These are phyloP conservation scores for Brotula barbata DNA, from an alignment of 2,797 vertebrate genomes.

Conservation along the genomic window DNA sequence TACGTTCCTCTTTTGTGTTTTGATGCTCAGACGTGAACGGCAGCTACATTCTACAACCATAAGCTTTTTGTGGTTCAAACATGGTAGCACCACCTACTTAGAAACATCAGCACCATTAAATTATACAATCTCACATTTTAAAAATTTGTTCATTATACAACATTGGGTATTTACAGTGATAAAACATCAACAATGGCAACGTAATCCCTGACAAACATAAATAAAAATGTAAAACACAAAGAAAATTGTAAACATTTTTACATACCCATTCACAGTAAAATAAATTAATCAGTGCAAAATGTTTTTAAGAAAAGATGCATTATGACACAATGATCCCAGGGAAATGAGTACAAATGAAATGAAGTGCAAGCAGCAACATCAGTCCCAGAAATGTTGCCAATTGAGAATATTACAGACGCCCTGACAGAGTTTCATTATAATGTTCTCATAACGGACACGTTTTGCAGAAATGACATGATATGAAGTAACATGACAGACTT, in stretches of 20 bases:
- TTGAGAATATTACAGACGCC: slow-evolving; percentile 43
- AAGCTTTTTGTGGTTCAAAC: slow-evolving; percentile 64
- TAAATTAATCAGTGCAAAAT: slow-evolving; percentile 68
- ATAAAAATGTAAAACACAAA: slow-evolving; percentile 58
- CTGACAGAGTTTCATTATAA: slow-evolving; percentile 44
- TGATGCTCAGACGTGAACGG: slow-evolving; percentile 63
- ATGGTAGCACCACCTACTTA: slow-evolving; percentile 67
- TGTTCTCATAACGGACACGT: slow-evolving; percentile 16
- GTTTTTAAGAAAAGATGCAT: slow-evolving; percentile 29
- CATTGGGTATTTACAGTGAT: slow-evolving; percentile 74
- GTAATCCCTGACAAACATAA: slow-evolving; percentile 56
- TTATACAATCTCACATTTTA: slow-evolving; percentile 76
- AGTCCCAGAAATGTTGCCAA: slow-evolving; percentile 6
- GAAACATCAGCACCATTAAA: slow-evolving; percentile 79
- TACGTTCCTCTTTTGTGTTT: slow-evolving; percentile 33
- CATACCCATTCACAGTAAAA: slow-evolving; percentile 42
- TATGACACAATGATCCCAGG: slow-evolving; percentile 38
- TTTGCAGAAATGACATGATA: slow-evolving; percentile 23
- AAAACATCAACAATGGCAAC: slow-evolving; percentile 73
- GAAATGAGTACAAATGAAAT: slow-evolving; percentile 34
- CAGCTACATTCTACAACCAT: slow-evolving; percentile 72
- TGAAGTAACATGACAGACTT: slow-evolving; percentile 42
- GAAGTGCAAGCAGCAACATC: slow-evolving; percentile 57
- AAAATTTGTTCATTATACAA: slow-evolving; percentile 76
- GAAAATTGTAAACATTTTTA: slow-evolving; percentile 62